Percentiles rank a stretch among this genome's conserved stretches.
Conservation (phyloP, 2,888 invertebrate species). For the Parascotia fuliginaria region DNA sequence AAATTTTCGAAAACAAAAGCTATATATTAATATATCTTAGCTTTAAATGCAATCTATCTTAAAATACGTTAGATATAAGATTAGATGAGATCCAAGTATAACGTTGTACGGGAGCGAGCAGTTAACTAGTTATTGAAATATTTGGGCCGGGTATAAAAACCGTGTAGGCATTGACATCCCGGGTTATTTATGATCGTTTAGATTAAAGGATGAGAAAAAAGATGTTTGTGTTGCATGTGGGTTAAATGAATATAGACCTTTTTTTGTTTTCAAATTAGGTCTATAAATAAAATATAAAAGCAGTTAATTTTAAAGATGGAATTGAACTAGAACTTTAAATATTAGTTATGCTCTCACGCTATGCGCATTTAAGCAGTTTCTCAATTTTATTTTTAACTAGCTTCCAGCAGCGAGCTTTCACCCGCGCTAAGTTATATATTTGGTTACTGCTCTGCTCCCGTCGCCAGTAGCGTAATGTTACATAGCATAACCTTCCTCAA, state of each 20-base stretch:
- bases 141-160: conserved; percentile 37
- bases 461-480: too few species aligned
- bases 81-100: conserved; percentile 41
- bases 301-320: too few species aligned
- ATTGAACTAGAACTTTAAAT: too few species aligned
- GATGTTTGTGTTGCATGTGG: conserved; percentile 1
- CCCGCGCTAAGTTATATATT: too few species aligned
- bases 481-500: too few species aligned
- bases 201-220: conserved; percentile 23
- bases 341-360: too few species aligned
- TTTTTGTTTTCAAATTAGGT: background rate
- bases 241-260: background rate
- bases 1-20: background rate
- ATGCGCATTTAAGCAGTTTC: too few species aligned
- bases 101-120: conserved; percentile 36
- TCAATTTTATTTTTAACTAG: too few species aligned
- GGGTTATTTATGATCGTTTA: conserved; percentile 33
- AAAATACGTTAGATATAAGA: conserved; percentile 43
- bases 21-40: conserved; percentile 1
- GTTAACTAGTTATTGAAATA: conserved; percentile 48
- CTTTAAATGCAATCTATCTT: conserved; percentile 23
- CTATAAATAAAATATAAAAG: too few species aligned
- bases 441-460: too few species aligned
- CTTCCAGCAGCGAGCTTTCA: too few species aligned
- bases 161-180: conserved; percentile 35